phyloP scores from a whole-genome alignment of 2,888 invertebrate species.

The Andrena fulva region DNA sequence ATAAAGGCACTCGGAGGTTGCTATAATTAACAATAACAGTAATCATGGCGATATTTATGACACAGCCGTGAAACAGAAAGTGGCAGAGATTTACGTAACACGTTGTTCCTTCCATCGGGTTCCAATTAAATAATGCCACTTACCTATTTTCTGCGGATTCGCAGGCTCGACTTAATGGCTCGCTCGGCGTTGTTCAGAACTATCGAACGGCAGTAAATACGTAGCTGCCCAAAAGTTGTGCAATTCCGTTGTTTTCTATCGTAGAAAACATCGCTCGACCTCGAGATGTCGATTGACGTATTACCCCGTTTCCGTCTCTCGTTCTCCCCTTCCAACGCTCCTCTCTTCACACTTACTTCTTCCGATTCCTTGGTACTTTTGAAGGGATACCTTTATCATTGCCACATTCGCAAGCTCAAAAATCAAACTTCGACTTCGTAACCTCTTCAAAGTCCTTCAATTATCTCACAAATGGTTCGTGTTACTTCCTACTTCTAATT shows the following conservation, averaged over 20 bases:
- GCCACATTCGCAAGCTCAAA: background rate
- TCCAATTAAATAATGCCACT: conserved; percentile 29
- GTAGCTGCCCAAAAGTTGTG: conserved; percentile 59
- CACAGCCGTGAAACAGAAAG: background rate
- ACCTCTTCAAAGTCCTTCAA: too few species aligned
- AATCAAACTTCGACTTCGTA: too few species aligned
- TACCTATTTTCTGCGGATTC: conserved; percentile 6
- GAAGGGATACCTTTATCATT: background rate
- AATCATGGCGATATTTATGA: conserved; percentile 30
- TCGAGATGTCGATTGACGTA: conserved; percentile 39
- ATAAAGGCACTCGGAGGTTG: conserved; percentile 16
- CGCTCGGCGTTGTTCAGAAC: background rate
- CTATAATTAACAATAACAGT: conserved; percentile 19
- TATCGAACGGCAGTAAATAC: conserved; percentile 21
- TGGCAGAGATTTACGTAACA: conserved; percentile 27
- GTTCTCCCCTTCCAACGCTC: background rate
- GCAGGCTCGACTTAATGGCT: background rate
- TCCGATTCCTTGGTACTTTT: conserved; percentile 12
- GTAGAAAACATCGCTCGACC: conserved; percentile 54
- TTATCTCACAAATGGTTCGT: too few species aligned
- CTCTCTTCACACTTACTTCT: background rate
- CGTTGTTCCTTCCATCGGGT: conserved; percentile 12
- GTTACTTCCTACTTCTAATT: too few species aligned
- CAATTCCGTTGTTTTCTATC: conserved; percentile 50
- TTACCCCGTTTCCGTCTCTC: conserved; percentile 15